Evolutionary conservation across 2,888 invertebrate genomes (phyloP), one percentile per base, ranked within the genome.

Genomic region (Anticlea derivata): DNA sequence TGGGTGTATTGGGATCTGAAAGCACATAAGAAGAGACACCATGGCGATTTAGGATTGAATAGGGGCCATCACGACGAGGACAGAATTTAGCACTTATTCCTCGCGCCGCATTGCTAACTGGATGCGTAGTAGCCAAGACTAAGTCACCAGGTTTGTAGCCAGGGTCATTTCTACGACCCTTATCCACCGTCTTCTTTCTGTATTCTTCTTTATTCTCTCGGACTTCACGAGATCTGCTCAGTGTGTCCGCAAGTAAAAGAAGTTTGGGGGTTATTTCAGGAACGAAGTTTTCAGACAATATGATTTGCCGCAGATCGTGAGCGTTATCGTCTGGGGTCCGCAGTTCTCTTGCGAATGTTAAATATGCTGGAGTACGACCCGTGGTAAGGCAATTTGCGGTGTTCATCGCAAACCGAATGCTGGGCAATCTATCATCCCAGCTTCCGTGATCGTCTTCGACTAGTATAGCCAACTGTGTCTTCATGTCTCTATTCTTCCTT

Each of bases 301-400:
- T 20, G 11, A 58, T 35, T 4, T 12, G 27, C 2, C 49, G 39
- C 7, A 51, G 6, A 34, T 51, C 54, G 7, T 43, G 38, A 5
- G 6, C 26, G 5, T 17, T 46, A 3, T 41, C 50, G 5, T 24
- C 24, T 5, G 50, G 46, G 4, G 50, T 27, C 1, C 54, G 24
- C 0, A 54, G 11, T 23, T 54, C 49, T 4, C 54, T 24, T 0
- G 37, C 80, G 37, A 73, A 75, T 11, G 70, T 79, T 1, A 79
- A 33, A 26, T 61, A 78, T 0, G 79, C 76, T 1, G 78, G 61
- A 0, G 74, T 60, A 20, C 53, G 61, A 0, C 70, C 66, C 1
- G 78, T 79, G 0, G 53, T 24, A 3, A 6, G 6, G 5, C 26
- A 38, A 2, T 11, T 11, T 5, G 54, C 41, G 11, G 35, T 46